Evolutionary conservation across 2,888 invertebrate genomes (phyloP).

Genomic region (Diaperis boleti): DNA sequence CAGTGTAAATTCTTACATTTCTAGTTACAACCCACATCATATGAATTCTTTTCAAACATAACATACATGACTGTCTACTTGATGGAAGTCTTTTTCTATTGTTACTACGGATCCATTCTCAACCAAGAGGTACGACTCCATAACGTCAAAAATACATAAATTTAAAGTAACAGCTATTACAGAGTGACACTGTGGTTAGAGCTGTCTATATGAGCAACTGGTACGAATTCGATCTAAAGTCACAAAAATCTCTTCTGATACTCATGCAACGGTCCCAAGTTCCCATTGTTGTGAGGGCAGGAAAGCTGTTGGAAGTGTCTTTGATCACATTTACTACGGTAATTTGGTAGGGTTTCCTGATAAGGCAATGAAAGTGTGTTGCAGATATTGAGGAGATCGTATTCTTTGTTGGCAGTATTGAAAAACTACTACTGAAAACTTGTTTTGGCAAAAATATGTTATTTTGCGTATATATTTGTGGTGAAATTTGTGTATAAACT

Average conservation of each 20-base stretch:
- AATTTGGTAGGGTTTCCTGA: constrained; percentile 34
- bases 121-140: background rate
- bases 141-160: background rate
- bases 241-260: constrained; percentile 65
- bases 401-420: too few relatives aligned
- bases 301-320: constrained; percentile 67
- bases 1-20: background rate
- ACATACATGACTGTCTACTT: background rate
- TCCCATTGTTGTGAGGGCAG: constrained; percentile 67
- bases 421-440: background rate
- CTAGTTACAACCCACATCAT: background rate
- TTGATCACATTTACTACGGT: constrained; percentile 68
- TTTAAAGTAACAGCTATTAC: too few relatives aligned
- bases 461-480: too few relatives aligned
- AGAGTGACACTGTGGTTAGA: constrained; percentile 65
- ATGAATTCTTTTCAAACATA: background rate
- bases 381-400: background rate
- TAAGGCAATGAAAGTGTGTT: background rate
- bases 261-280: constrained; percentile 67
- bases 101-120: constrained; percentile 2
- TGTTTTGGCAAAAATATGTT: too few relatives aligned
- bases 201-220: constrained; percentile 65
- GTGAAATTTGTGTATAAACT: too few relatives aligned
- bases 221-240: constrained; percentile 60
- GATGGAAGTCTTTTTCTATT: constrained; percentile 8